Percentiles rank a stretch among this genome's conserved stretches.
Evolutionary conservation across 1,140 invertebrate genomes (phyloP).

Genomic region (Pemphigus obesinymphae): DNA sequence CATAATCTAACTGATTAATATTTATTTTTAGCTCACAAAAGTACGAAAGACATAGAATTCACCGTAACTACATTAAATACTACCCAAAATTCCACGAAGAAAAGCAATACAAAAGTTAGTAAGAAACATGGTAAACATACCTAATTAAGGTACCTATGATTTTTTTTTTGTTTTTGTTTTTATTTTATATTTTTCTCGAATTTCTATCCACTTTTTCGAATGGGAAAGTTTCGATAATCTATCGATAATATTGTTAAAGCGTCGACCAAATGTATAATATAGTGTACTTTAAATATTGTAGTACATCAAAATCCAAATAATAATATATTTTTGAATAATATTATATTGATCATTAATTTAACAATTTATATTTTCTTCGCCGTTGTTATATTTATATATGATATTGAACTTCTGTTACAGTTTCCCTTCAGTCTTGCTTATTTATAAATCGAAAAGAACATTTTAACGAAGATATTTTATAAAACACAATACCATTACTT

Average conservation of each 20-base stretch:
- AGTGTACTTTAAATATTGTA: not conserved
- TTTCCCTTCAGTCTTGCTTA: not conserved
- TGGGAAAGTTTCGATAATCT: not conserved
- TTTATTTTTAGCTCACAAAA: constrained; percentile 52
- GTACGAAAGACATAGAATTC: constrained; percentile 77
- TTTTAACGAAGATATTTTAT: not conserved
- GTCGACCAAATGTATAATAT: not conserved
- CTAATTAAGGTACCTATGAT: constrained; percentile 38
- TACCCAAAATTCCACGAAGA: constrained; percentile 50
- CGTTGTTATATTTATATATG: not conserved
- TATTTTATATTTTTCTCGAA: not conserved
- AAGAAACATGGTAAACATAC: constrained; percentile 28
- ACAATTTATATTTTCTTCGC: not conserved
- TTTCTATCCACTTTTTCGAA: not conserved
- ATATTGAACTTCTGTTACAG: not conserved
- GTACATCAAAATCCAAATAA: not conserved
- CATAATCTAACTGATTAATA: too few species aligned
- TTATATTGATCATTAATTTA: not conserved
- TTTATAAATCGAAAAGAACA: not conserved
- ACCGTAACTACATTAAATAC: constrained; percentile 77
- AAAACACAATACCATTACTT: too few species aligned
- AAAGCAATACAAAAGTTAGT: constrained; percentile 44
- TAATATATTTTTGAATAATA: not conserved
- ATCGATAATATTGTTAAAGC: too few species aligned
- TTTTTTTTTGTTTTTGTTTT: not conserved